A percentile compares a stretch with the other conserved stretches of the same genome.
phyloP scores from a whole-genome alignment of 2,113 vertebrate species.

The Apodemus sylvaticus region DNA sequence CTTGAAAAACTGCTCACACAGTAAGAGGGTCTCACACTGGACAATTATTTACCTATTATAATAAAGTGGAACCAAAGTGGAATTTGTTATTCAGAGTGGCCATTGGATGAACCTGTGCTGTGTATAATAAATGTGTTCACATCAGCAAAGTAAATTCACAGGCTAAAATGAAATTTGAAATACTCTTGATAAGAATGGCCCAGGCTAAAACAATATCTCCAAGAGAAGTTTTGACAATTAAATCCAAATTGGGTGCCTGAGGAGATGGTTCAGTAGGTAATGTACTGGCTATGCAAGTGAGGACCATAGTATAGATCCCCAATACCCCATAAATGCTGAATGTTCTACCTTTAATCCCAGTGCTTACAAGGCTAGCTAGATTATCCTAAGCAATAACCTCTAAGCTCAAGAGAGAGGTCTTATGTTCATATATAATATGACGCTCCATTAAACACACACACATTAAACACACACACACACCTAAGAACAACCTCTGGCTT shows the following conservation, averaged over 20 bases:
- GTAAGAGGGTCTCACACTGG: not conserved
- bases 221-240: no score
- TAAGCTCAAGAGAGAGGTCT: not conserved
- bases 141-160: not conserved
- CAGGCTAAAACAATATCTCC: not conserved
- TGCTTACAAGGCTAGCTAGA: not conserved
- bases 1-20: not conserved
- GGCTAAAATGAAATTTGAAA: not conserved
- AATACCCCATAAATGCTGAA: not conserved
- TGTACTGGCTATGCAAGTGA: not conserved
- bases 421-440: not conserved
- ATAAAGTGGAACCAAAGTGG: not conserved
- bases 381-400: not conserved
- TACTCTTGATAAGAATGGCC: fast-evolving
- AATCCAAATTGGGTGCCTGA: not conserved
- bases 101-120: fast-evolving
- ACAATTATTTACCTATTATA: not conserved
- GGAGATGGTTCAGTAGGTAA: not conserved
- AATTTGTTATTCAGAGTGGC: not conserved
- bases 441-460: not conserved
- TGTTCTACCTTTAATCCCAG: not conserved
- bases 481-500: not conserved
- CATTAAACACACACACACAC: no score
- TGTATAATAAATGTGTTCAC: not conserved
- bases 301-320: not conserved